A percentile compares a stretch with the other conserved stretches of the same genome.
Conservation (phyloP, 2,888 invertebrate species). For the Oscheius sp. region DNA sequence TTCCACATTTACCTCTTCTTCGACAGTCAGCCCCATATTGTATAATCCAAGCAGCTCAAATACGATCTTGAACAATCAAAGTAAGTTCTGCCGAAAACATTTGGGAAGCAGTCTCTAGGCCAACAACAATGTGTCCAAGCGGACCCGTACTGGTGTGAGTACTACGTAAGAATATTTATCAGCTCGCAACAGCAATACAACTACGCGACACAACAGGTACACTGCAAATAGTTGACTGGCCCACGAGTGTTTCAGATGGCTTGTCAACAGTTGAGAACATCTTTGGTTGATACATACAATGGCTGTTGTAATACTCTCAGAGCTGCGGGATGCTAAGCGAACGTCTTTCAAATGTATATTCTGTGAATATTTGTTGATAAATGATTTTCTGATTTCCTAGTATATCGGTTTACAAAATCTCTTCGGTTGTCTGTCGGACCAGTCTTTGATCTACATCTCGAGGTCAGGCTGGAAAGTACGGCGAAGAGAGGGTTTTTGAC, state of each 20-base stretch:
- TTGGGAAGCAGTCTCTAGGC: not conserved
- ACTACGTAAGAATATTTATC: constrained; percentile 50
- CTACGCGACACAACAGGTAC: constrained; percentile 39
- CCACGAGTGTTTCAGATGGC: constrained; percentile 36
- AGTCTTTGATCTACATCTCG: not conserved
- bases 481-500: too few species aligned
- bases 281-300: constrained; percentile 51
- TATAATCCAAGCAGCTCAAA: not conserved
- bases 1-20: not conserved
- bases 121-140: constrained; percentile 37
- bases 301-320: constrained; percentile 58
- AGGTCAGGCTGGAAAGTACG: too few species aligned
- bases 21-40: not conserved
- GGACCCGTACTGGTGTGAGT: constrained; percentile 59
- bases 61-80: not conserved
- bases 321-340: constrained; percentile 52
- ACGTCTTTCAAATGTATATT: constrained; percentile 24
- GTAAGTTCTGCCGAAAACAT: not conserved
- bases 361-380: constrained; percentile 8
- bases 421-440: not conserved
- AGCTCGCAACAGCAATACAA: constrained; percentile 43
- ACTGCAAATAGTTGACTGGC: not conserved
- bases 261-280: constrained; percentile 49
- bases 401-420: too few species aligned
- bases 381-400: not conserved